Evolutionary conservation across 2,113 vertebrate genomes (phyloP), one percentile per base, ranked within the genome.

Genomic region (Stomatorhinus ivindoensis): DNA sequence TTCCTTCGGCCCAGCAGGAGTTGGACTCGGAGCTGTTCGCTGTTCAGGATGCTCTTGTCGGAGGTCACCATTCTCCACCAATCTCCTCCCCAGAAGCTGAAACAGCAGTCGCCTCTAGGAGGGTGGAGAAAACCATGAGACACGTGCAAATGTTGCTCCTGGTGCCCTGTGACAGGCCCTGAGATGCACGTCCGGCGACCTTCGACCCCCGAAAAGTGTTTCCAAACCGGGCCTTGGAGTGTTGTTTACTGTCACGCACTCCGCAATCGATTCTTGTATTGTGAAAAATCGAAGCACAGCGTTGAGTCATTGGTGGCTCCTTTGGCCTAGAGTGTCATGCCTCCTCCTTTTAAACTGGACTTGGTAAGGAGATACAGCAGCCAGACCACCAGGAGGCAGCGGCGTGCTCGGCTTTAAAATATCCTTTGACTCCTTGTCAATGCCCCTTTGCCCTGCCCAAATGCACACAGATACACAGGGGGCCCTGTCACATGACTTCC

Each of bases 61-160:
- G 89, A 89, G 89, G 89, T 86, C 89, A 89, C 51, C 46, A 10
- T 55, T n/a, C 87, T 42, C 31, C 61, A 69, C n/a, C 61, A 1
- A 4, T 69, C 61, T 31, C 61, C 10, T 31, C 61, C 61, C 61
- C 61, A 27, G 61, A 69, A 69, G 61, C 3, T 31, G 10, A 69
- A 31, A 69, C 3, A 10, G 31, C n/a, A 69, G 61, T 11, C 21
- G 10, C 24, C 55, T n/a, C 55, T 61, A 31, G 61, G 61, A 69
- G 61, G n/a, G 9, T 3, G 61, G 10, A 27, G n/a, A 69, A 27
- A 13, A 31, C n/a, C 8, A 11, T 3, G 27, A 69, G 27, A 69
- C 27, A 31, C 1, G 10, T 31, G n/a, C 9, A 31, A 11, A 31
- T 65, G 61, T 69, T 4, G 61, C 61, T n/a, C 24, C 9, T 61